Evolutionary conservation across 2,113 vertebrate species (phyloP).

Genomic region (Osmerus mordax): DNA sequence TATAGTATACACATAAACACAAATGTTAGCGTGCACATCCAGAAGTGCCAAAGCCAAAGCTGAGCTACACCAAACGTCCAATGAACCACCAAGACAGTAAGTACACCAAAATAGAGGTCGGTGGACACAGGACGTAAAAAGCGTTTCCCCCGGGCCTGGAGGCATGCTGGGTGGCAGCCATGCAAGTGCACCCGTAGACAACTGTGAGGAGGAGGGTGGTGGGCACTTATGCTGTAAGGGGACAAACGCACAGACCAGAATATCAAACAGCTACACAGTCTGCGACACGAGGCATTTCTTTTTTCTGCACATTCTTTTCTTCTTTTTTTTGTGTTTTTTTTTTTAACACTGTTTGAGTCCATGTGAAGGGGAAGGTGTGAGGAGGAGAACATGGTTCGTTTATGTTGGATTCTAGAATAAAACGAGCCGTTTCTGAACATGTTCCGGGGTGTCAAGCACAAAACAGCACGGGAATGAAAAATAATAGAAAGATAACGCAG

Average conservation of each 20-base stretch:
- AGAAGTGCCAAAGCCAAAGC: neutral
- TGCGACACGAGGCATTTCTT: neutral
- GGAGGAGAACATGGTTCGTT: neutral
- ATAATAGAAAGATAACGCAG: neutral
- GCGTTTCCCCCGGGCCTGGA: constrained; percentile 1
- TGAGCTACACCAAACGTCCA: constrained; percentile 29
- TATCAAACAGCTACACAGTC: constrained; percentile 12
- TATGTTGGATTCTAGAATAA: neutral
- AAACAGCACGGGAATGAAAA: neutral
- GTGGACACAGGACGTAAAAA: constrained; percentile 30
- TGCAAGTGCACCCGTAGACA: constrained; percentile 23
- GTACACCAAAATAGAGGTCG: constrained; percentile 30
- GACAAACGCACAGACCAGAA: constrained; percentile 21
- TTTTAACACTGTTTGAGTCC: constrained; percentile 9
- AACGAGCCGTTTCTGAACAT: no score
- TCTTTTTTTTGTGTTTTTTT: neutral
- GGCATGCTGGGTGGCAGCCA: constrained; percentile 27
- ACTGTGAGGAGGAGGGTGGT: constrained; percentile 33
- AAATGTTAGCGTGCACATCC: constrained; percentile 42
- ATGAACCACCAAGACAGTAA: constrained; percentile 32
- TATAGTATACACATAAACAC: constrained; percentile 33
- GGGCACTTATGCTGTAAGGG: constrained; percentile 33
- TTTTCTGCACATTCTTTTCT: neutral
- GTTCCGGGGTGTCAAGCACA: constrained; percentile 5
- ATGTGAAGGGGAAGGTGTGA: neutral